Evolutionary conservation across 2,888 invertebrate species (phyloP).

Genomic region (Leptopilina drosophilae): DNA sequence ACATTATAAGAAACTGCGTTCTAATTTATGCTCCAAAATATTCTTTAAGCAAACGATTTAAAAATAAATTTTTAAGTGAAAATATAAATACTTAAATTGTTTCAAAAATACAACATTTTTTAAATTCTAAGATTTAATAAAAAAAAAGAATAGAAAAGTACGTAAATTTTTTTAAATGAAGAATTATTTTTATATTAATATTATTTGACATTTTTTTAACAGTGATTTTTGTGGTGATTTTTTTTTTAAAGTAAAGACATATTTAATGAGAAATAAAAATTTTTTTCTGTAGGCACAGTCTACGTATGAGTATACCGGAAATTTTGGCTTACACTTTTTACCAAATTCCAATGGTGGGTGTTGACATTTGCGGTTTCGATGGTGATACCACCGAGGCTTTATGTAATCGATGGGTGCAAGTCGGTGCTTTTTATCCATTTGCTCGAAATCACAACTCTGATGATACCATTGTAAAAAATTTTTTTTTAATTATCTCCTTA

Average conservation of each 20-base stretch:
- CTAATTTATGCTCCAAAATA: too few species aligned
- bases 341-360: conserved; percentile 90
- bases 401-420: conserved; percentile 90
- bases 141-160: too few species aligned
- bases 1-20: too few species aligned
- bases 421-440: conserved; percentile 93
- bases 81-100: too few species aligned
- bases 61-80: too few species aligned
- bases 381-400: conserved; percentile 85
- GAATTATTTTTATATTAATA: too few species aligned
- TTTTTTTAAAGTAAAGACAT: neutral
- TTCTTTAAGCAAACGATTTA: too few species aligned
- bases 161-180: too few species aligned
- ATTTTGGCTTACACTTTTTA: conserved; percentile 86
- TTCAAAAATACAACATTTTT: too few species aligned
- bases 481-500: neutral
- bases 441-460: conserved; percentile 90
- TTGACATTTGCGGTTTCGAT: conserved; percentile 91
- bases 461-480: conserved; percentile 79
- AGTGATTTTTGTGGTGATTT: too few species aligned
- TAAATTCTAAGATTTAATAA: too few species aligned
- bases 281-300: conserved; percentile 78
- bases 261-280: neutral
- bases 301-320: conserved; percentile 86
- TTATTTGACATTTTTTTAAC: too few species aligned